Conservation (phyloP, 1,140 invertebrate genomes). For the Holcopasites calliopsidis region DNA sequence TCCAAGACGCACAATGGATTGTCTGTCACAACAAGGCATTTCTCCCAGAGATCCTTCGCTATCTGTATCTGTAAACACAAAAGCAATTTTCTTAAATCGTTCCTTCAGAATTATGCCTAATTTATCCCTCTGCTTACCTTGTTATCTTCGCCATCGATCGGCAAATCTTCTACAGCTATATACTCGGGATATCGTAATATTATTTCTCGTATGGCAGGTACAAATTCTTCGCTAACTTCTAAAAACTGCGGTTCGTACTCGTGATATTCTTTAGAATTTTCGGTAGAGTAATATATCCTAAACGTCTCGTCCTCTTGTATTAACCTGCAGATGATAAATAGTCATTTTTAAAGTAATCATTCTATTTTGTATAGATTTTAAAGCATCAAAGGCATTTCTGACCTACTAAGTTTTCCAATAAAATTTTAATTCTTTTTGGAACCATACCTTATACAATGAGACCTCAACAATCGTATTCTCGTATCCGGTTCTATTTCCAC, state of each 20-base stretch:
- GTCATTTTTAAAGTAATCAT: neutral
- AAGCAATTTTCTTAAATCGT: conserved; percentile 16
- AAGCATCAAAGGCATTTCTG: neutral
- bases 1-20: conserved; percentile 75
- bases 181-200: conserved; percentile 89
- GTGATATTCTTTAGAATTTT: conserved; percentile 92
- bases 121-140: conserved; percentile 83
- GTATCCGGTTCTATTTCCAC: conserved; percentile 86
- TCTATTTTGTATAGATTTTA: neutral
- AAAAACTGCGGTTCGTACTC: conserved; percentile 89
- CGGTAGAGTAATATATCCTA: conserved; percentile 88
- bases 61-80: conserved; percentile 80
- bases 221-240: conserved; percentile 84
- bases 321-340: conserved; percentile 77
- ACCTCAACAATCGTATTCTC: conserved; percentile 85
- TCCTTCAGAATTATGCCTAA: neutral
- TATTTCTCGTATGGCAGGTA: conserved; percentile 85
- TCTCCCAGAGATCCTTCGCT: conserved; percentile 86
- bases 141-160: conserved; percentile 82
- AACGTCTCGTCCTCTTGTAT: conserved; percentile 82
- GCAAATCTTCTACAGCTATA: conserved; percentile 86
- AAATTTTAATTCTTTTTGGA: no score
- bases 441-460: conserved; percentile 84
- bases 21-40: conserved; percentile 84
- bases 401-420: no score